These are phyloP conservation scores for Scaptomyza polygonia DNA, from an alignment of 2,888 invertebrate genomes.

Conservation along the genomic window DNA sequence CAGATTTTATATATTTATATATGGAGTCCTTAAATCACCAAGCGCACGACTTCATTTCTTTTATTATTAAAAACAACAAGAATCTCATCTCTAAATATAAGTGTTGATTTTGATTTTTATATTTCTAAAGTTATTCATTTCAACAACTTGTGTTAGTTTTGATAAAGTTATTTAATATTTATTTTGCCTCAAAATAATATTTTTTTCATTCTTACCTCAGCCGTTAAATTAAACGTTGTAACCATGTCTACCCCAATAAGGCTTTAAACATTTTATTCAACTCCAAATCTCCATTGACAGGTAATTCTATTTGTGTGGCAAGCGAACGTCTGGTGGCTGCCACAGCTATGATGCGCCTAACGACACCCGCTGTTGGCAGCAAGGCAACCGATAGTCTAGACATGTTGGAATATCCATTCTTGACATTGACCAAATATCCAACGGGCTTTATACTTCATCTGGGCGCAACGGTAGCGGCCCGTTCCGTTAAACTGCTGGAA, in stretches of 20 bases:
- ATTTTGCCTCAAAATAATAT: constrained; percentile 6
- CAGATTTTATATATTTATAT: not conserved
- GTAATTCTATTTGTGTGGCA: constrained; percentile 89
- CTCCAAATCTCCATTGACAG: constrained; percentile 84
- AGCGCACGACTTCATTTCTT: not conserved
- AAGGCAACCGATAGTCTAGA: constrained; percentile 91
- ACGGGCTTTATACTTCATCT: constrained; percentile 94
- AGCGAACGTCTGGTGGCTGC: constrained; percentile 87
- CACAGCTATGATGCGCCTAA: constrained; percentile 86
- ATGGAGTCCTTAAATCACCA: not conserved
- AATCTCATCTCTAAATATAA: too few species aligned
- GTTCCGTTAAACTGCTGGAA: constrained; percentile 93
- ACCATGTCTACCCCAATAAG: constrained; percentile 15
- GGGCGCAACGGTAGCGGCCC: constrained; percentile 93
- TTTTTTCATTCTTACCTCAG: constrained; percentile 16
- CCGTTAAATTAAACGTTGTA: constrained; percentile 47
- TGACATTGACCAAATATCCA: constrained; percentile 96
- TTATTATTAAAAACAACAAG: too few species aligned
- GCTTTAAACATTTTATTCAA: not conserved
- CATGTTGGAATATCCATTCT: constrained; percentile 97
- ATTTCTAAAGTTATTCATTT: too few species aligned
- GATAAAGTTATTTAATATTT: too few species aligned
- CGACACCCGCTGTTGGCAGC: constrained; percentile 87
- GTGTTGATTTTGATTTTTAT: too few species aligned
- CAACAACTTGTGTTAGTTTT: too few species aligned